phyloP scores from a whole-genome alignment of 2,888 invertebrate species.

The Zele albiditarsus region DNA sequence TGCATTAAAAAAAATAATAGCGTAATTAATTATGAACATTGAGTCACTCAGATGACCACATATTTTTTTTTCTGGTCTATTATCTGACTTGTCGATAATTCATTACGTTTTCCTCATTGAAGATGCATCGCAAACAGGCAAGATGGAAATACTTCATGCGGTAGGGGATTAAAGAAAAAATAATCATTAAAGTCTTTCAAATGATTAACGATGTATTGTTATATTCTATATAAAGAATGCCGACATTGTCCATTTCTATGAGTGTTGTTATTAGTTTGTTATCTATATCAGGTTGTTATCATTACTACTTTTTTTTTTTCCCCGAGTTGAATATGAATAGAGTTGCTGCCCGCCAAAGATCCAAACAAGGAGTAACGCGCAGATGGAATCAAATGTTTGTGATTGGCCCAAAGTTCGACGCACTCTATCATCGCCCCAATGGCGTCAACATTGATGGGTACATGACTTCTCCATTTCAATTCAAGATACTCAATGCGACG shows the following conservation, averaged over 20 bases:
- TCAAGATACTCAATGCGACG: too few species aligned
- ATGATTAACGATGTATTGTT: slow-evolving; percentile 3
- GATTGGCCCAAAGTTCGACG: slow-evolving; percentile 31
- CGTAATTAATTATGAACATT: not conserved
- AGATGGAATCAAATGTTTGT: not conserved
- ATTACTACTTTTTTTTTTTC: not conserved
- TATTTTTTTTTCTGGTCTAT: not conserved
- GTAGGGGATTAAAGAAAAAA: too few species aligned
- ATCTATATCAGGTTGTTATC: not conserved
- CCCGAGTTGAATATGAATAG: not conserved
- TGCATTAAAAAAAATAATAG: not conserved
- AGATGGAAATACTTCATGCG: too few species aligned
- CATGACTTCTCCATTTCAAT: too few species aligned
- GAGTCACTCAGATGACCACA: not conserved
- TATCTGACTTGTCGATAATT: too few species aligned
- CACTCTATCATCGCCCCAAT: not conserved
- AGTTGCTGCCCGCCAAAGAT: not conserved
- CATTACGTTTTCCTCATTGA: too few species aligned
- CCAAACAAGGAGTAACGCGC: not conserved
- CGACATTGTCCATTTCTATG: not conserved
- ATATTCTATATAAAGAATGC: not conserved
- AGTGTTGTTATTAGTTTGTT: not conserved
- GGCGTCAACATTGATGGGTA: too few species aligned
- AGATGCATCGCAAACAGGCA: too few species aligned
- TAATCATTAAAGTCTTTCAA: not conserved